Evolutionary conservation across 1,140 invertebrate species (phyloP).

Genomic region (Euura lappo): DNA sequence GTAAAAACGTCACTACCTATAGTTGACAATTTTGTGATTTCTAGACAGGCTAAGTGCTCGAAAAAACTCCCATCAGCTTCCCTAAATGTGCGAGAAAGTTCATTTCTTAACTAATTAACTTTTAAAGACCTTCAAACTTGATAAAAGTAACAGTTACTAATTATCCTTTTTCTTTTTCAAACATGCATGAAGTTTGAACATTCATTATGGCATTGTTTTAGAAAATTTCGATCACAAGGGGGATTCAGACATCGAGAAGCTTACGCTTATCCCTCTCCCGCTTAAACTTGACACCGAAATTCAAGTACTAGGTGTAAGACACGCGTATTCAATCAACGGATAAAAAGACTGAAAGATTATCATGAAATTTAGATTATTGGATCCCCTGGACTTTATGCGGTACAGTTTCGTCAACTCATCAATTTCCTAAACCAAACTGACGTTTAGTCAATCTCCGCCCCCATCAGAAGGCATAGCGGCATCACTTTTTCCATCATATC

Average conservation of each 20-base stretch:
- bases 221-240: not conserved
- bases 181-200: not conserved
- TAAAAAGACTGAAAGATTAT: slow-evolving; percentile 9
- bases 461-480: slow-evolving; percentile 4
- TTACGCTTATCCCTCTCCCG: not conserved
- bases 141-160: not conserved
- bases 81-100: not conserved
- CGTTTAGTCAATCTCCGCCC: slow-evolving; percentile 5
- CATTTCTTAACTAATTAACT: not conserved
- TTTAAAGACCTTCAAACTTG: not conserved
- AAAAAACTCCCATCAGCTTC: not conserved
- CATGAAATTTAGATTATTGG: not conserved
- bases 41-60: not conserved
- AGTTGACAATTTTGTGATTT: not conserved
- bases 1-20: not conserved
- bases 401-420: not conserved
- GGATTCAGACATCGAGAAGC: not conserved
- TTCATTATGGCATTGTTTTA: not conserved
- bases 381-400: not conserved
- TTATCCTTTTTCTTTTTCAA: not conserved
- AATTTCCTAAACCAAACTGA: too few relatives aligned
- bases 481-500: slow-evolving; percentile 7
- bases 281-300: not conserved
- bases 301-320: not conserved
- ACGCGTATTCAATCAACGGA: not conserved